Evolutionary conservation across 1,140 invertebrate species (phyloP), one percentile per base, ranked within the genome.

Genomic region (Steinernema feltiae): DNA sequence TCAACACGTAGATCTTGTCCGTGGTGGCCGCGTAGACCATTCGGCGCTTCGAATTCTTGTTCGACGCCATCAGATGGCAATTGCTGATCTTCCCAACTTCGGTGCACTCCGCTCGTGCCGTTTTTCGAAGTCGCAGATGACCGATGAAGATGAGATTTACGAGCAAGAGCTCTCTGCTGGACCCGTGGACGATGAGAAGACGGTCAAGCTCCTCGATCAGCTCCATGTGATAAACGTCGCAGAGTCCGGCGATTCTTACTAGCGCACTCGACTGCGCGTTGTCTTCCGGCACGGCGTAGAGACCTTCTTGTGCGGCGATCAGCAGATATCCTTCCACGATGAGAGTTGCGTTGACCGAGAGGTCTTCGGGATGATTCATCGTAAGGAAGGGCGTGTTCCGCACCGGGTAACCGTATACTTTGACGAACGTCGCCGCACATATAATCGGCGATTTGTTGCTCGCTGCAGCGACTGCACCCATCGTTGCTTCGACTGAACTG

Each of bases 221-320:
- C 24, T 71, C 70, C 29, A 71, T 32, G 32, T 30, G 70, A 27
- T 35, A 71, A 21, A 71, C 70, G 32, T 32, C 32, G 21, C 70
- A 32, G 32, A 71, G 24, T 21, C 70, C 70, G 12, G 70, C 7
- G 3, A 71, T 63, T 3, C 70, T 7, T 3, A 35, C 21, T 3
- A 71, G 12, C 2, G 70, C 32, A 30, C 70, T 32, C 24, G 70
- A 15, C 21, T 53, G 32, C 2, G 24, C 29, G 3, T 35, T 32
- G 3, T 3, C 24, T 12, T 63, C 29, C 12, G 12, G 46, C 7
- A 53, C 46, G 29, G 46, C 32, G 46, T 35, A 71, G 70, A 71
- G 70, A 27, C 70, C 70, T 53, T 71, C 70, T 71, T 71, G 70
- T 3, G 32, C 32, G 15, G 32, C 70, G 32, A 71, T 35, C 12